A percentile compares a stretch with the other conserved stretches of the same genome.
Conservation (phyloP, 2,797 vertebrate genomes). For the Caiman crocodilus region DNA sequence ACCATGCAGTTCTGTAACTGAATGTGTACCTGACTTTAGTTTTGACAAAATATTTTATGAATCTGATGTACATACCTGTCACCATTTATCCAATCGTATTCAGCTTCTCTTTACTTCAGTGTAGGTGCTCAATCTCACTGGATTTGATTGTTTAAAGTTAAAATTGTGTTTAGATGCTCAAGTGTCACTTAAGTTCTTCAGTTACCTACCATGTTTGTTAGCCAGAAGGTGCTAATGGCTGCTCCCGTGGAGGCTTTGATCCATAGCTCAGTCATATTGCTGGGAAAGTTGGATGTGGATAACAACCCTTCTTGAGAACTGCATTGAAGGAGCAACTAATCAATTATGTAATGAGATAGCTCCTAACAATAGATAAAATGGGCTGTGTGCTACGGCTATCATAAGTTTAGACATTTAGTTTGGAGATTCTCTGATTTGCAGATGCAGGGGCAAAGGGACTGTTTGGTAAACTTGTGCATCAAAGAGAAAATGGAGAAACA, state of each 20-base stretch:
- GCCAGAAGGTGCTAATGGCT: not conserved
- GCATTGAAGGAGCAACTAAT: not conserved
- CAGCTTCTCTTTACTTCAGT: not conserved
- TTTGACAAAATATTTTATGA: not conserved
- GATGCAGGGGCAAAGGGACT: not conserved
- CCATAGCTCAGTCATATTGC: not conserved
- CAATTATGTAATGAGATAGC: not conserved
- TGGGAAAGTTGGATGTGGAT: not conserved
- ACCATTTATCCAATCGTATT: not conserved
- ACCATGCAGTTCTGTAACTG: not conserved
- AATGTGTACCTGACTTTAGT: not conserved
- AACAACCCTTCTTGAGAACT: not conserved
- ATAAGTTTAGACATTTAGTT: not conserved
- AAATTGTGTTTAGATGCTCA: not conserved
- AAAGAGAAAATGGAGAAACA: not conserved
- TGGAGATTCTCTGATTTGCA: not conserved
- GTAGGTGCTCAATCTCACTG: not conserved
- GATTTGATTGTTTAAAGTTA: not conserved
- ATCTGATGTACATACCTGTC: not conserved
- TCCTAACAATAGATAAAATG: not conserved
- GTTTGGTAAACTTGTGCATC: not conserved
- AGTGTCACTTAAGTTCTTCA: not conserved
- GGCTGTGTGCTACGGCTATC: not conserved
- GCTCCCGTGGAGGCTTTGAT: not conserved
- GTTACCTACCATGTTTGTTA: not conserved